These are phyloP conservation scores for Mixornis gularis DNA, from an alignment of 2,113 vertebrate species.

Conservation along the genomic window DNA sequence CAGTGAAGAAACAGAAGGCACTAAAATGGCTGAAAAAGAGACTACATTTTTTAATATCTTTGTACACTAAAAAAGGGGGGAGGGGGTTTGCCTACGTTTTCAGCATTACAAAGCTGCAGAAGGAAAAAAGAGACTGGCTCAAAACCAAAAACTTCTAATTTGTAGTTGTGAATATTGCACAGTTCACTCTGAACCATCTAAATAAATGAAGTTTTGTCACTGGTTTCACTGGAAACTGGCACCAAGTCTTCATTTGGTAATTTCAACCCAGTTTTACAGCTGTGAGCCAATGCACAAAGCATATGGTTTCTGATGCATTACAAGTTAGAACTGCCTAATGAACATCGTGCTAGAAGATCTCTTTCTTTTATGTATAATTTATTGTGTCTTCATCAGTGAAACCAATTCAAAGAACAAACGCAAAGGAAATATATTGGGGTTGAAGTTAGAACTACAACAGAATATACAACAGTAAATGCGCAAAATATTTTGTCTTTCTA, in stretches of 20 bases:
- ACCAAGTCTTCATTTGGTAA: not conserved
- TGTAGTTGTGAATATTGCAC: not conserved
- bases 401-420: slow-evolving; percentile 10
- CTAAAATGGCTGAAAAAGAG: not conserved
- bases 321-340: slow-evolving; percentile 32
- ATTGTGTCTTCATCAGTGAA: slow-evolving; percentile 49
- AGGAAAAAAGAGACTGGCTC: not conserved
- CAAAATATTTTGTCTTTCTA: not conserved
- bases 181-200: not conserved
- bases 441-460: slow-evolving; percentile 21
- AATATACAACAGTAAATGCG: slow-evolving; percentile 40
- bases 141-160: not conserved
- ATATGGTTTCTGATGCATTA: slow-evolving; percentile 25
- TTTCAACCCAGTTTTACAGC: slow-evolving; percentile 30
- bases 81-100: not conserved
- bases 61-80: not conserved
- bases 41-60: not conserved
- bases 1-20: not conserved
- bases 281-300: slow-evolving; percentile 14
- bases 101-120: not conserved
- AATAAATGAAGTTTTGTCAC: slow-evolving; percentile 19
- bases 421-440: slow-evolving; percentile 32
- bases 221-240: slow-evolving; percentile 16
- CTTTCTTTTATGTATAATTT: slow-evolving; percentile 41
- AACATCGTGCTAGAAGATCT: not conserved